phyloP scores from a whole-genome alignment of 2,888 invertebrate genomes.

The Clitarchus hookeri region DNA sequence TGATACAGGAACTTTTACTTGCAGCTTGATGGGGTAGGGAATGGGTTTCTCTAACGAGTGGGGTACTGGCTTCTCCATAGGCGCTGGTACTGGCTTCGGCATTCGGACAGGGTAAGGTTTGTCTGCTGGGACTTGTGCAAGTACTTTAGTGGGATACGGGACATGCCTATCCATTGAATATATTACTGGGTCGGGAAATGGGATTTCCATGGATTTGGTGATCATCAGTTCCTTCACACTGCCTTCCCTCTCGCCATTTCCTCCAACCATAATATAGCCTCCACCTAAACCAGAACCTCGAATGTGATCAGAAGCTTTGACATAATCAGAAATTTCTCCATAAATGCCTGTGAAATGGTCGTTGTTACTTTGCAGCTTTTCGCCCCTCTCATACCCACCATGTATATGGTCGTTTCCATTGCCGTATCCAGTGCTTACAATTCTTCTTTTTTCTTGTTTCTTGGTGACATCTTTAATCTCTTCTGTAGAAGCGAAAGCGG shows the following conservation, averaged over 20 bases:
- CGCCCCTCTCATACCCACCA: background rate
- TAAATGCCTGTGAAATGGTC: background rate
- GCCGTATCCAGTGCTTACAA: conserved; percentile 26
- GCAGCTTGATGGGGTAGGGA: conserved; percentile 12
- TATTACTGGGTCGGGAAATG: conserved; percentile 47
- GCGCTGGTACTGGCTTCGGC: too few species aligned
- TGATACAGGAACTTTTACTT: too few species aligned
- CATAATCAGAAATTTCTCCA: background rate
- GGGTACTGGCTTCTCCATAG: conserved; percentile 39
- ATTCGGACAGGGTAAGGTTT: conserved; percentile 36
- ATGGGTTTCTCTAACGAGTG: conserved; percentile 39
- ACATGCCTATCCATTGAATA: conserved; percentile 47
- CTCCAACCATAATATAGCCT: background rate
- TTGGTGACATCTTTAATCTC: conserved; percentile 20
- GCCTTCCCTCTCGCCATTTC: background rate
- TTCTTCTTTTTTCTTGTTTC: conserved; percentile 31
- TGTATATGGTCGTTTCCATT: too few species aligned
- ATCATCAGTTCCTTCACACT: conserved; percentile 43
- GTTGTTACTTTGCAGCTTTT: background rate
- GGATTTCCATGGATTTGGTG: conserved; percentile 44
- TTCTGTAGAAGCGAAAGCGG: background rate
- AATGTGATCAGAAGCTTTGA: background rate
- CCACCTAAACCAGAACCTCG: background rate
- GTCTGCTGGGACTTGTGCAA: conserved; percentile 47
- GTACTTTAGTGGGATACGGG: conserved; percentile 47